Base-by-base conservation (phyloP, 2,888 invertebrate species). In the Rhagonycha fulva region DNA sequence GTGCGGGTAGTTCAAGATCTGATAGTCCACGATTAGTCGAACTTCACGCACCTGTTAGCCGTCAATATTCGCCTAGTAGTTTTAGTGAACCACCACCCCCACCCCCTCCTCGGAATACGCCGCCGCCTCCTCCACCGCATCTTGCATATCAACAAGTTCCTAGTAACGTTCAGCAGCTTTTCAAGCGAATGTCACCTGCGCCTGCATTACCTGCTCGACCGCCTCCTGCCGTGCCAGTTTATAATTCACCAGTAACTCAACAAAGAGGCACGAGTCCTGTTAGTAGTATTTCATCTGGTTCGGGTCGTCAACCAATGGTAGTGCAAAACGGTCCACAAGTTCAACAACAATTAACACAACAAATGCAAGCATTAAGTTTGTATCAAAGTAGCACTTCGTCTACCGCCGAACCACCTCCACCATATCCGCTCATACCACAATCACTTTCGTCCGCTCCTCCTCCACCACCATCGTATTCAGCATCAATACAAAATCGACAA, bases 1-100 rank as follows among this genome's bases (percentile, higher is more conserved):
- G 96, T 14, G 96, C 96, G 12, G 96, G 96, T 69, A 95, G 95
- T 85, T 96, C 96, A 66, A 91, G 96, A 72, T 97, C 97, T 7
- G 97, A 97, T 86, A 96, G 96, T 86, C 96, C 96, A 14, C 92
- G 96, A 80, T 90, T 94, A 81, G 88, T 91, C 11, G 93, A 93
- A 80, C 82, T 87, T 47, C 87, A 94, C 84, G 91, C 93, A 67
- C 93, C 94, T 82, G 89, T 94, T 62, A 91, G 91, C 81, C 89
- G 94, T 70, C 93, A 93, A 84, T 94, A 94, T 85, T 94, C 94
- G 74, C 94, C 94, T 9, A 93, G 92, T 67, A 82, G 86, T 81
- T 89, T 89, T 82, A 89, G 89, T 81, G 90, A 88, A 84, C 89
- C 87, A 63, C 89, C 89, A 14, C 89, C 91, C 5, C 88, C 89